Base-by-base conservation (phyloP, 1,140 invertebrate genomes). In the Propsilocerus akamusi region DNA sequence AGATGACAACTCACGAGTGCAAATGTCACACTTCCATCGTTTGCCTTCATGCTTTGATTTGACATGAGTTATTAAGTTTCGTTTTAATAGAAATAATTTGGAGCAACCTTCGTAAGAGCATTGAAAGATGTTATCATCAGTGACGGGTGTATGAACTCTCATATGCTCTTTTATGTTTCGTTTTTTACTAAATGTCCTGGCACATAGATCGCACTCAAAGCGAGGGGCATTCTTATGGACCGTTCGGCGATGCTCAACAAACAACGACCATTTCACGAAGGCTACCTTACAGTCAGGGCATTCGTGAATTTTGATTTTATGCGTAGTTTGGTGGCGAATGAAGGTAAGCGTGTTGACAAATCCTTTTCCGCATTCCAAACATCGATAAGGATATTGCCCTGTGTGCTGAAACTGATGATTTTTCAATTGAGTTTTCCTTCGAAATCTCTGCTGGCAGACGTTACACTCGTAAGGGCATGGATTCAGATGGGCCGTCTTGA, bases 341-440 rank as follows among this genome's bases (percentile, higher is more conserved):
- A 56, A 56, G n/a, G 60, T 57, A 57, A 58, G 62, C 22, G 59
- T 46, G 37, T 59, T 58, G 25, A 61, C 55, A 46, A 61, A 64
- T 11, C 63, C 63, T 3, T 59, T 54, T 0, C 26, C 12, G 23
- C 63, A 64, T 26, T 64, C 62, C 0, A 48, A 47, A 24, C 63
- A 64, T 0, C 49, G 55, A 26, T 48, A 60, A 0, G 62, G 59
- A 58, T 60, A 65, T 2, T 53, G 48, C 17, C 57, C 52, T 1
- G 59, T 63, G 48, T 65, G 61, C 41, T 59, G 55, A 22, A 49
- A 53, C 0, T 63, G 62, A 46, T 65, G 63, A 0, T 58, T 56
- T 4, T 57, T 57, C 46, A 65, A 26, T 49, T 63, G 63, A 22
- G 62, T 25, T 51, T 63, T 64, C 23, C 64, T 58, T n/a, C 56